Conservation (phyloP, 2,113 vertebrate species). For the Mus pahari region DNA sequence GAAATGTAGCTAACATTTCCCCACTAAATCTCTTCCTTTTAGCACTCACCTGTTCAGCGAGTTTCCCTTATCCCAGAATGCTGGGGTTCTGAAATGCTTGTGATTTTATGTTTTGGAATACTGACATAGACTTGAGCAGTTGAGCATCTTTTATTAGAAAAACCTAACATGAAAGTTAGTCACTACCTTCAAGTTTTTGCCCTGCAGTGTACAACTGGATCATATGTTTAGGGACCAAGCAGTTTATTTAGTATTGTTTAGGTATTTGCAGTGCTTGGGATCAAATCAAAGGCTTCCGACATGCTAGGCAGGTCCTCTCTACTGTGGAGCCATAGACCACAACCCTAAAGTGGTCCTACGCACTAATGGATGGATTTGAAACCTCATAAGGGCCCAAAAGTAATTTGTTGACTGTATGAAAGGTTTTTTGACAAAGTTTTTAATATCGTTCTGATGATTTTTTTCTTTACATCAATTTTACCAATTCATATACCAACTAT, state of each 20-base stretch:
- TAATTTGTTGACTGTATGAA: slow-evolving; percentile 26
- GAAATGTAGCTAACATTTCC: neutral
- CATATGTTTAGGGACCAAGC: neutral
- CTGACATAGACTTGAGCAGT: neutral
- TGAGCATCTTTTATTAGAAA: neutral
- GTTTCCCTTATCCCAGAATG: neutral
- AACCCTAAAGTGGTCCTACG: neutral
- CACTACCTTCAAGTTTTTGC: neutral
- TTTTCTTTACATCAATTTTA: neutral
- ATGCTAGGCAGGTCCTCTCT: neutral
- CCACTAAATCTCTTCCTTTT: neutral
- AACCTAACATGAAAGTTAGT: neutral
- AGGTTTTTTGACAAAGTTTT: slow-evolving; percentile 54
- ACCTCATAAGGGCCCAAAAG: neutral
- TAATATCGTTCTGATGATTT: neutral
- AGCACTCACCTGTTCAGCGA: neutral
- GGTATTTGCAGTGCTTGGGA: neutral
- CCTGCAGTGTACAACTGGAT: neutral
- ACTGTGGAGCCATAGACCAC: neutral
- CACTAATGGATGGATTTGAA: slow-evolving; percentile 32
- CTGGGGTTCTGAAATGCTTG: neutral
- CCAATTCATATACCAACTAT: neutral
- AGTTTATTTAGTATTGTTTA: neutral
- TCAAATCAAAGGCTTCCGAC: neutral
- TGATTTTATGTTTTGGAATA: neutral